Evolutionary conservation across 2,113 vertebrate genomes (phyloP), one percentile per base, ranked within the genome.

Genomic region (Ochotona princeps): DNA sequence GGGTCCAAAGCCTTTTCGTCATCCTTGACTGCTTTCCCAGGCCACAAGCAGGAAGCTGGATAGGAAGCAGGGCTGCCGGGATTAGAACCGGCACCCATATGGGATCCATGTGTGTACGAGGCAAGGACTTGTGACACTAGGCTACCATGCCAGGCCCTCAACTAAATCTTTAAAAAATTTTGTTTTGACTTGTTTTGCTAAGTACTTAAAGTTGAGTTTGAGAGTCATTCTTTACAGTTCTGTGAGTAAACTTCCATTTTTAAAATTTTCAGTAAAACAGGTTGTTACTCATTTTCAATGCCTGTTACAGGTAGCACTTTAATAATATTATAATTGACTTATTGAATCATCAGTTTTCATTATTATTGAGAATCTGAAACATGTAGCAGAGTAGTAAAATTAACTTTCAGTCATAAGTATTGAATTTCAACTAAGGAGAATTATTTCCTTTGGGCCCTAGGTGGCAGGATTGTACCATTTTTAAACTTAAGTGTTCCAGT

Each of bases 391-490:
- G 72, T 32, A 73, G 54, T 61, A 67, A 86, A 92, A 66, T 44
- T 78, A 81, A 30, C 10, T 83, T 94, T 76, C 76, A 81, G 32
- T 49, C 12, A 44, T 7, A 67, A 32, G 66, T 15, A 28, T 32
- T 30, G 69, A 23, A 21, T 78, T 95, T 94, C 35, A 75, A 79
- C 63, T 35, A 35, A 93, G 54, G 32, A 79, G 95, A 94, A 95
- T 28, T 69, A 20, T 87, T 61, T 10, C n/a, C 0, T 87, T 7
- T 92, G 88, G 95, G 26, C 98, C 94, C 94, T 97, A 98, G 98
- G 92, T 98, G 98, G 98, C 98, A 98, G 98, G 67, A 90, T 97
- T 97, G 95, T 94, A 91, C 92, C 60, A 9, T 92, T 0, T 0
- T 79, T 74, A 69, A 92, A 85, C 85, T 76, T 44, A 30, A 57